Conservation (phyloP, 2,888 invertebrate species). For the Clunio marinus region DNA sequence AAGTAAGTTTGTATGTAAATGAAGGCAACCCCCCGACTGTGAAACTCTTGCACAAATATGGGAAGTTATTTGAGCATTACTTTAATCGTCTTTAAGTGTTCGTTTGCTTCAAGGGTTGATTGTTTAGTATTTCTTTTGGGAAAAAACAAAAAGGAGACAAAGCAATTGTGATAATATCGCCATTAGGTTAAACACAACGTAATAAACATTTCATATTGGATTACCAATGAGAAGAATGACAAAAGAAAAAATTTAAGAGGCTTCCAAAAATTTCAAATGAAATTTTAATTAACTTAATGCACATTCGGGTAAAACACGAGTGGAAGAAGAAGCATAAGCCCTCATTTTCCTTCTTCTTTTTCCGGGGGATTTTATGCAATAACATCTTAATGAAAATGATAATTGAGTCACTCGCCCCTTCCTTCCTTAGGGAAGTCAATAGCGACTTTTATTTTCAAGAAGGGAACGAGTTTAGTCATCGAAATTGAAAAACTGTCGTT, state of each 20-base stretch:
- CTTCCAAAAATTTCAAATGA: conserved; percentile 25
- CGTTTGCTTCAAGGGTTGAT: background rate
- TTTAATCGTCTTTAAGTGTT: conserved; percentile 1
- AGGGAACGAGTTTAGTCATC: no score
- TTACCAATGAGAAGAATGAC: background rate
- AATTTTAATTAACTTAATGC: conserved; percentile 36
- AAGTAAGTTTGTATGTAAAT: background rate
- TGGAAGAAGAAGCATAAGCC: background rate
- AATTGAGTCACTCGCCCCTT: conserved; percentile 9
- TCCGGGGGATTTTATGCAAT: conserved; percentile 8
- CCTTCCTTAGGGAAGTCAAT: no score
- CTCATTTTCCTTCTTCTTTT: conserved; percentile 17
- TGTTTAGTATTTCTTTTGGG: background rate
- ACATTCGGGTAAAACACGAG: background rate
- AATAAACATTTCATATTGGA: conserved; percentile 37
- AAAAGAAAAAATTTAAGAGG: conserved; percentile 17
- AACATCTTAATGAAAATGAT: conserved; percentile 28
- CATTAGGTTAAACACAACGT: conserved; percentile 19
- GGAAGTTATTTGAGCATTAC: no score
- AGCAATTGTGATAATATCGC: conserved; percentile 21
- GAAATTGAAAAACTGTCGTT: background rate
- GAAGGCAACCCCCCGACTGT: no score
- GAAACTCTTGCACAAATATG: background rate
- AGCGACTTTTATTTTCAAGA: no score
- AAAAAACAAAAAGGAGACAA: background rate